Evolutionary conservation across 2,888 invertebrate species (phyloP), one percentile per base, ranked within the genome.

Genomic region (Phyto melanocephala): DNA sequence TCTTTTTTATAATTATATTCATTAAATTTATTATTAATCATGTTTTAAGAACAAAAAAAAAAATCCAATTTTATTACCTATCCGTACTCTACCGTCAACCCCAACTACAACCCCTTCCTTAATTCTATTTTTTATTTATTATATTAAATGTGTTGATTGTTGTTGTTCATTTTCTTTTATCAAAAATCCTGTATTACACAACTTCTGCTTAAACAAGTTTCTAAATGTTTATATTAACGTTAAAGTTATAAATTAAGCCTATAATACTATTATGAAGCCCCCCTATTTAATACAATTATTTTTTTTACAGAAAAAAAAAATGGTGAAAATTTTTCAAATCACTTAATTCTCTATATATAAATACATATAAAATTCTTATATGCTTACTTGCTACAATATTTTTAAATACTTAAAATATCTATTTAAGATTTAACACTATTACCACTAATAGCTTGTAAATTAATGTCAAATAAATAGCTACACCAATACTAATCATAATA

Each of bases 391-490:
- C 74, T 56, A 24, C 42, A 56, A 75, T 15, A 65, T 37, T 65
- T 74, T 54, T 24, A 65, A 56, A 8, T 50, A 62, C 47, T 45
- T 37, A 63, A 56, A 62, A 42, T 45, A 75, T 1, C 42, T 22
- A 56, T 65, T 56, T 42, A 74, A 63, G n/a, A 65, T 11, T 56
- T 15, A 35, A 15, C n/a, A 24, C 52, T 52, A 33, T 1, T 37
- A 50, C 37, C 62, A 74, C 52, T 52, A 52, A 40, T 47, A 37
- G 35, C 56, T 75, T 75, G 68, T 82, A 80, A 79, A 70, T 75
- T 74, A 65, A 65, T 81, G 84, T 81, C 54, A 83, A 80, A 80
- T 75, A 83, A 84, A 28, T 28, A 28, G 3, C 28, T 28, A 28
- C 28, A 28, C 6, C n/a, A 62, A 52, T 65, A 67, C 28, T 37